Evolutionary conservation across 2,888 invertebrate genomes (phyloP).

Genomic region (Crocallis elinguaria): DNA sequence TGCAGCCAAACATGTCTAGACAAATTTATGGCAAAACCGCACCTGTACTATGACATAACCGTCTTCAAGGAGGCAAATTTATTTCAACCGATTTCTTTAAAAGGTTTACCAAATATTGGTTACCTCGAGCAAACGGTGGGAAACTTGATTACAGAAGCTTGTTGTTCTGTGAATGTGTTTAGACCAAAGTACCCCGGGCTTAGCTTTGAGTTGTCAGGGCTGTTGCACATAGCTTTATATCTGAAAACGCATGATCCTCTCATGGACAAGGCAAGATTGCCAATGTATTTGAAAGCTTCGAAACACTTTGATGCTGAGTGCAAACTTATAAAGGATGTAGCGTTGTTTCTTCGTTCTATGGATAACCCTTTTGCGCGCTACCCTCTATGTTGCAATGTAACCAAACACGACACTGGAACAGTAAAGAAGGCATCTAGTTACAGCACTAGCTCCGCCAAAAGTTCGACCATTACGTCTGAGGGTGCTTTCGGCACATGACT

Average conservation of each 20-base stretch:
- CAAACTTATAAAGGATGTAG: constrained; percentile 65
- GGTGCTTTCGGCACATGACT: not conserved
- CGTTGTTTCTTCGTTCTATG: constrained; percentile 75
- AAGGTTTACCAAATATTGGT: constrained; percentile 83
- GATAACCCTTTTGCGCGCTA: constrained; percentile 84
- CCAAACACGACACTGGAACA: constrained; percentile 38
- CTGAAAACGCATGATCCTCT: constrained; percentile 82
- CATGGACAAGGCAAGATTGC: constrained; percentile 48
- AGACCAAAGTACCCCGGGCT: constrained; percentile 87
- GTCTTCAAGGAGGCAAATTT: constrained; percentile 65
- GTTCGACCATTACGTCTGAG: too few relatives aligned
- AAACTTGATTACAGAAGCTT: constrained; percentile 79
- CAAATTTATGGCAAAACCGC: constrained; percentile 81
- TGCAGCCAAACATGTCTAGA: constrained; percentile 77
- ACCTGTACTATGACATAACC: constrained; percentile 73
- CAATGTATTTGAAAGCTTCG: constrained; percentile 65
- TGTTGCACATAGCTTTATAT: constrained; percentile 83
- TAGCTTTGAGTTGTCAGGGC: constrained; percentile 74
- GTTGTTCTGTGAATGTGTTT: constrained; percentile 76
- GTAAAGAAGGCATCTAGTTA: constrained; percentile 42
- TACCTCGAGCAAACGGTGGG: constrained; percentile 86
- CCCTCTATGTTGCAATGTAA: constrained; percentile 55
- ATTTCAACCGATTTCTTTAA: constrained; percentile 72
- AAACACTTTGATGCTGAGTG: constrained; percentile 65
- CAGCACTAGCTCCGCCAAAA: constrained; percentile 36